phyloP scores from a whole-genome alignment of 2,797 vertebrate species.

The Pyrocephalus nanus region DNA sequence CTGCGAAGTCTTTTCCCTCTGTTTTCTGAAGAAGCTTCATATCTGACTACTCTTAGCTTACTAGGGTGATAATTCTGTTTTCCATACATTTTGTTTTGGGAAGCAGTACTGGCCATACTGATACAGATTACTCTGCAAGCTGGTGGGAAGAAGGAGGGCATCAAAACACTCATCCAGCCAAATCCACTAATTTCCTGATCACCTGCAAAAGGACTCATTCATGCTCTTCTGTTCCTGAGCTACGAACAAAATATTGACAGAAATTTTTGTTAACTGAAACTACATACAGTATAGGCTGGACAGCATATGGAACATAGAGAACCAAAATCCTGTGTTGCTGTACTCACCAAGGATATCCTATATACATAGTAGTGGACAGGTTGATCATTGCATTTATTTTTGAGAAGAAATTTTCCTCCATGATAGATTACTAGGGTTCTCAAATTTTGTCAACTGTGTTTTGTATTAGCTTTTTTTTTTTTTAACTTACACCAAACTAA shows the following conservation, averaged over 20 bases:
- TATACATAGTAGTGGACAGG: neutral
- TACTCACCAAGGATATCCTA: neutral
- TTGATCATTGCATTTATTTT: neutral
- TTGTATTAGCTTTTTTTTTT: neutral
- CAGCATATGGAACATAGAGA: neutral
- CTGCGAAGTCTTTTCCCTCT: rapidly evolving
- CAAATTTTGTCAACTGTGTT: neutral
- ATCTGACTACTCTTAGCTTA: neutral
- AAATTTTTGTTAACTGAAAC: neutral
- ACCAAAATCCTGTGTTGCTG: neutral
- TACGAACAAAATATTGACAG: neutral
- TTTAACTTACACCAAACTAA: neutral
- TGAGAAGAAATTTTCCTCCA: neutral
- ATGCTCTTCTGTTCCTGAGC: neutral
- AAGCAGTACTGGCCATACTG: neutral
- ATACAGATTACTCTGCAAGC: neutral
- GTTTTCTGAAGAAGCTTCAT: neutral
- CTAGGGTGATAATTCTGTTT: neutral
- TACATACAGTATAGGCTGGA: neutral
- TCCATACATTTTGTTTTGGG: neutral
- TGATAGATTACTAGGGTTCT: neutral
- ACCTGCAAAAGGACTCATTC: neutral
- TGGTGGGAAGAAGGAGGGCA: neutral
- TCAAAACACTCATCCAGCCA: neutral
- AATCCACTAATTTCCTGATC: neutral